Evolutionary conservation across 2,888 invertebrate species (phyloP).

Genomic region (Aleiodes leptofemur): DNA sequence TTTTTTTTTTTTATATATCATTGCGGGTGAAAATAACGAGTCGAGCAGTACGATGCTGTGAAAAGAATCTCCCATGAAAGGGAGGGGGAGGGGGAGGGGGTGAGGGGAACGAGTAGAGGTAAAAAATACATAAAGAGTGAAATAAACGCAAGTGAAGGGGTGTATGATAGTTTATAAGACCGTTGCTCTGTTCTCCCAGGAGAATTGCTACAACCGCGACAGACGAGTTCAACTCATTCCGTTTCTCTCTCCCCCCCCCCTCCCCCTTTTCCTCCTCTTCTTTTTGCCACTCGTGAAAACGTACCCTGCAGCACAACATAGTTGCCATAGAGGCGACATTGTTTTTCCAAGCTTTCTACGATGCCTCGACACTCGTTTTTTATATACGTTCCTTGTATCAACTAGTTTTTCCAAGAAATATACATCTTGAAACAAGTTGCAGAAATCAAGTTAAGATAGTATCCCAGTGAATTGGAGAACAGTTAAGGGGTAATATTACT

Average conservation of each 20-base stretch:
- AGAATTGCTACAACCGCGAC: slow-evolving; percentile 28
- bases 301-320: slow-evolving; percentile 26
- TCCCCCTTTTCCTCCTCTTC: slow-evolving; percentile 2
- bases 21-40: slow-evolving; percentile 42
- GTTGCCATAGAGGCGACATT: slow-evolving; percentile 38
- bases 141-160: slow-evolving; percentile 29
- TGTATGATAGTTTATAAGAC: slow-evolving; percentile 33
- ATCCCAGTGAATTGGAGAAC: too few species aligned
- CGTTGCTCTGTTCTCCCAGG: slow-evolving; percentile 38
- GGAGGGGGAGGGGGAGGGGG: background rate
- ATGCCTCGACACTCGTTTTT: background rate
- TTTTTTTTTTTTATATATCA: background rate
- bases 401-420: slow-evolving; percentile 21
- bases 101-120: slow-evolving; percentile 19
- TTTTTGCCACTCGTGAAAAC: slow-evolving; percentile 11
- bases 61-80: slow-evolving; percentile 7
- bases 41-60: slow-evolving; percentile 32
- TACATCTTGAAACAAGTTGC: slow-evolving; percentile 15
- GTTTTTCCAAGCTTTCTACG: slow-evolving; percentile 45
- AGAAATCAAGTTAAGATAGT: too few species aligned
- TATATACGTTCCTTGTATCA: slow-evolving; percentile 6
- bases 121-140: slow-evolving; percentile 2
- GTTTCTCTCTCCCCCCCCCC: background rate
- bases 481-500: too few species aligned
- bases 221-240: slow-evolving; percentile 40